A percentile compares a stretch with the other conserved stretches of the same genome.
Conservation (phyloP, 2,113 vertebrate species). For the Phainopepla nitens region DNA sequence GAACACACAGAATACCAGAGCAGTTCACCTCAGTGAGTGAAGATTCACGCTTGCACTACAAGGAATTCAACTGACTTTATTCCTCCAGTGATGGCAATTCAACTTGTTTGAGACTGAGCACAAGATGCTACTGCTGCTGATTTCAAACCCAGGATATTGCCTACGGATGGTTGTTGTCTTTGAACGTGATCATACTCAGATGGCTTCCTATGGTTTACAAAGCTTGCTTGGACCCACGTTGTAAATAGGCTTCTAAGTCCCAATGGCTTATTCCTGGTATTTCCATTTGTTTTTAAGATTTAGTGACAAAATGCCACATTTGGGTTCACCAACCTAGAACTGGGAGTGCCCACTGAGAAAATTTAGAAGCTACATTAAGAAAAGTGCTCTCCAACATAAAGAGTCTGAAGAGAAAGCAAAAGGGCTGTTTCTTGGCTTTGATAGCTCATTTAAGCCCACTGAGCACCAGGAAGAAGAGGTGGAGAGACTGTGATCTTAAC, state of each 20-base stretch:
- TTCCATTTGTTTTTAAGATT: neutral
- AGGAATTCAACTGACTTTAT: neutral
- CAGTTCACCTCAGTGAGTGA: neutral
- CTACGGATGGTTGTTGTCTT: neutral
- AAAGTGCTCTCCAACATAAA: neutral
- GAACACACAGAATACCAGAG: accelerated
- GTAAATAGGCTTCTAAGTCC: neutral
- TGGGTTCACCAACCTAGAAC: neutral
- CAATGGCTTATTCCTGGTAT: neutral
- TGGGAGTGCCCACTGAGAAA: neutral
- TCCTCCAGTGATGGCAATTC: neutral
- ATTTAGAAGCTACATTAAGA: neutral
- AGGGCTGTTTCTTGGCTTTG: neutral
- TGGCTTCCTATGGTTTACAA: neutral
- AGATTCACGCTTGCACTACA: accelerated
- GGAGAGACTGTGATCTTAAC: neutral
- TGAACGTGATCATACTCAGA: neutral
- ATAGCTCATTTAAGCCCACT: neutral
- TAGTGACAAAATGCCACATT: neutral
- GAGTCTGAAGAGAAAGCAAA: neutral
- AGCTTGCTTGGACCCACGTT: neutral
- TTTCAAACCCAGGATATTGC: neutral
- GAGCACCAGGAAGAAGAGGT: neutral
- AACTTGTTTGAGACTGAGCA: neutral
- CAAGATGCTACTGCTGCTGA: neutral